Evolutionary conservation across 2,797 vertebrate genomes (phyloP).

Genomic region (Cryptoblepharus egeriae): DNA sequence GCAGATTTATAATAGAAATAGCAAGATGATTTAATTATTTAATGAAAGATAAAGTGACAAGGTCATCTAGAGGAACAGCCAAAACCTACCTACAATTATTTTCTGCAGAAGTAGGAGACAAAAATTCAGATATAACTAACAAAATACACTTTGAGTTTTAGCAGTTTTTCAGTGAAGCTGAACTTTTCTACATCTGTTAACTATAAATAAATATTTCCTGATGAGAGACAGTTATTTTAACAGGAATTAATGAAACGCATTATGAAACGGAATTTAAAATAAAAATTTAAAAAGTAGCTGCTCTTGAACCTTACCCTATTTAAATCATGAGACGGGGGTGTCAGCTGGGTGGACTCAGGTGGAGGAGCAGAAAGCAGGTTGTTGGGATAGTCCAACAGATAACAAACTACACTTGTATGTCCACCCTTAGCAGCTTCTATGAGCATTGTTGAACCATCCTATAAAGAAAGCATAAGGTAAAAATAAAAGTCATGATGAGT

Average conservation of each 20-base stretch:
- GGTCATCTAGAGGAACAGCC: not conserved
- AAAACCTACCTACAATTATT: rapidly evolving
- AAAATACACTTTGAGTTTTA: not conserved
- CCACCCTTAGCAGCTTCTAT: conserved; percentile 86
- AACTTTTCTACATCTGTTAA: not conserved
- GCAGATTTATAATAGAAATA: rapidly evolving
- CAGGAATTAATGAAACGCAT: too few relatives aligned
- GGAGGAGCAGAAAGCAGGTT: conserved; percentile 84
- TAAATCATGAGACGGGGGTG: conserved; percentile 83
- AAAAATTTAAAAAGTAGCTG: not conserved
- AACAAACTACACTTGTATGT: conserved; percentile 85
- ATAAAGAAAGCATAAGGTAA: conserved; percentile 41
- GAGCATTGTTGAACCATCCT: conserved; percentile 86
- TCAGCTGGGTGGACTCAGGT: conserved; percentile 84
- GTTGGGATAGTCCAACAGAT: conserved; percentile 85
- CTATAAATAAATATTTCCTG: not conserved
- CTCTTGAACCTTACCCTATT: conserved; percentile 78
- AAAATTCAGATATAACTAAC: not conserved
- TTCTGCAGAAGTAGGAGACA: not conserved
- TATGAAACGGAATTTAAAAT: not conserved
- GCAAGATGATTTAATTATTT: rapidly evolving
- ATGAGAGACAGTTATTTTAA: not conserved
- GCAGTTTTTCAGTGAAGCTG: not conserved
- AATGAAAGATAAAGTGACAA: not conserved
- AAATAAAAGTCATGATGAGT: not conserved